phyloP scores from a whole-genome alignment of 2,113 vertebrate species.

The Bucco capensis region DNA sequence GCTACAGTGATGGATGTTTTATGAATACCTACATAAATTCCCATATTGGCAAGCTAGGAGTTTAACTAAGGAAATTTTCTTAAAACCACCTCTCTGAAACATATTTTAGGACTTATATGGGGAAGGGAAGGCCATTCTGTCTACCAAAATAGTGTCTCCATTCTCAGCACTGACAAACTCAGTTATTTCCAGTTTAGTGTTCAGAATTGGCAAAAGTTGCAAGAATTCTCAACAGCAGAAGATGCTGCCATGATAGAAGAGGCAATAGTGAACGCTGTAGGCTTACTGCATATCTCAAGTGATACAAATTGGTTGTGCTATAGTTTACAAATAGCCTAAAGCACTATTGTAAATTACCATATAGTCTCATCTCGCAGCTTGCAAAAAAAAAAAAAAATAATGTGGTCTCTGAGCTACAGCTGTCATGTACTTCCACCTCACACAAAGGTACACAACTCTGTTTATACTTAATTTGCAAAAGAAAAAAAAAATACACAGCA shows the following conservation, averaged over 20 bases:
- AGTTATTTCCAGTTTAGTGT: conserved; percentile 42
- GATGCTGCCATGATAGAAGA: background rate
- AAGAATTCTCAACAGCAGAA: conserved; percentile 5
- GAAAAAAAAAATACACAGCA: background rate
- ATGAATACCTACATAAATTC: background rate
- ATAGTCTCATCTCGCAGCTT: background rate
- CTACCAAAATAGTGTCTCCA: conserved; percentile 25
- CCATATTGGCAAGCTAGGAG: background rate
- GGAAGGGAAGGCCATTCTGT: background rate
- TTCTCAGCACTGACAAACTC: background rate
- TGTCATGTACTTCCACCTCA: background rate
- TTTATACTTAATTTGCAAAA: background rate
- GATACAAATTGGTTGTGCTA: background rate
- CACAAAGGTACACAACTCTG: background rate
- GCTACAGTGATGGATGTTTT: background rate
- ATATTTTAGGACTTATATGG: background rate
- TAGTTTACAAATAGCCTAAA: background rate
- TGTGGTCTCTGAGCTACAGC: background rate
- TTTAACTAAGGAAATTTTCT: background rate
- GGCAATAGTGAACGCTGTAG: background rate
- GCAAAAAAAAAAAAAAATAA: background rate
- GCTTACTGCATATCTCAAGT: background rate
- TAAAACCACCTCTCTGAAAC: background rate
- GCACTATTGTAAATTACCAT: background rate
- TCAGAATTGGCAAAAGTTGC: conserved; percentile 1